Conservation (phyloP, 2,797 vertebrate species). For the Manis javanica region DNA sequence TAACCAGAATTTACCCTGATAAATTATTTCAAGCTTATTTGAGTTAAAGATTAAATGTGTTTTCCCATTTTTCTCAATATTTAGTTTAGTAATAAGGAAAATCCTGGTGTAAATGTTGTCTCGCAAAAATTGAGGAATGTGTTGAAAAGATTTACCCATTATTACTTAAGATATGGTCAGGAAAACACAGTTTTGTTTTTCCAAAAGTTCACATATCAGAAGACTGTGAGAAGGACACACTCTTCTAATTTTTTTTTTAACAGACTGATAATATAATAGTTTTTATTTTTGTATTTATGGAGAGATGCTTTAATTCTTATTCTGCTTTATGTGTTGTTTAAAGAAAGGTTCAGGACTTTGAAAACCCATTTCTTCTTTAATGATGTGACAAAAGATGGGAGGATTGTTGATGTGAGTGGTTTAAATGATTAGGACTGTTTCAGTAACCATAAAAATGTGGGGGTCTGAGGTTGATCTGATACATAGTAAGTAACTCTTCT, state of each 20-base stretch:
- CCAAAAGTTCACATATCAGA: neutral
- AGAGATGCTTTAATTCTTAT: constrained; percentile 5
- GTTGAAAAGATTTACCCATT: neutral
- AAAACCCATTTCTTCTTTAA: constrained; percentile 50
- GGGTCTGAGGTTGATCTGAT: neutral
- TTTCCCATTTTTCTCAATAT: constrained; percentile 40
- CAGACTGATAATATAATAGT: constrained; percentile 23
- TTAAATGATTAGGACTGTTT: constrained; percentile 3
- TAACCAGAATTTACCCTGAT: constrained; percentile 10
- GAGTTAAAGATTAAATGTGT: neutral
- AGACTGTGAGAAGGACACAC: constrained; percentile 30
- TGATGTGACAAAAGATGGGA: neutral
- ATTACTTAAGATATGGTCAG: neutral
- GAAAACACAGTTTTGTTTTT: constrained; percentile 16
- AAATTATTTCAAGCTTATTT: constrained; percentile 36
- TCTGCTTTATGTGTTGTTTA: neutral
- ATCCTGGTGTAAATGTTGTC: neutral
- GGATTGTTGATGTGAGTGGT: constrained; percentile 41
- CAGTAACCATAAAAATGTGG: neutral
- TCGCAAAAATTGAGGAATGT: neutral
- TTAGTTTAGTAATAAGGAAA: constrained; percentile 40
- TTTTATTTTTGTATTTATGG: constrained; percentile 39
- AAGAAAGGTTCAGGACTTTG: constrained; percentile 52
- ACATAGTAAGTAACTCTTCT: neutral
- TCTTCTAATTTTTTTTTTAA: constrained; percentile 18